Percentiles rank a stretch among this genome's conserved stretches.
phyloP scores from a whole-genome alignment of 2,113 vertebrate species.

The Xenotilapia longispinis region DNA sequence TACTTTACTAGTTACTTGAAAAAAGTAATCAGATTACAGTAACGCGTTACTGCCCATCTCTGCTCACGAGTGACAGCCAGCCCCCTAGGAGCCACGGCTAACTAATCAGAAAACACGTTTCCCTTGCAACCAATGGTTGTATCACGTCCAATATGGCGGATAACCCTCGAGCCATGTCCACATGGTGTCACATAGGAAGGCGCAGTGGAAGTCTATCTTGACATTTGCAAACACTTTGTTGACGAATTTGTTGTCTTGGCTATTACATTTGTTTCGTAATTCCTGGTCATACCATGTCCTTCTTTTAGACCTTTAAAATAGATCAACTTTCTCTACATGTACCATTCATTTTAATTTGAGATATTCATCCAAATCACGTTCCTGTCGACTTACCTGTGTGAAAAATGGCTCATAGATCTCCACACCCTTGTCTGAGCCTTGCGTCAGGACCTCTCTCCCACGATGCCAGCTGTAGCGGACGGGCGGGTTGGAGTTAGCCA shows the following conservation, averaged over 20 bases:
- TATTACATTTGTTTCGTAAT: neutral
- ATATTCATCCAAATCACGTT: neutral
- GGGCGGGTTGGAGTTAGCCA: constrained; percentile 94
- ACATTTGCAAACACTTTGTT: rapidly evolving
- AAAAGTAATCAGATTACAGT: too few species aligned
- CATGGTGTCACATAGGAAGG: neutral
- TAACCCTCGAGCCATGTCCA: neutral
- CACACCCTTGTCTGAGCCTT: constrained; percentile 96
- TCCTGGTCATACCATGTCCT: neutral
- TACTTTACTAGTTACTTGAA: too few species aligned
- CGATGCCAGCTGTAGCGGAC: constrained; percentile 97
- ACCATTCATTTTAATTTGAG: neutral
- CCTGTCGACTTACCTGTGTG: constrained; percentile 83
- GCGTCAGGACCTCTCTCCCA: constrained; percentile 87
- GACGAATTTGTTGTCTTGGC: neutral
- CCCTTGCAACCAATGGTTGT: neutral
- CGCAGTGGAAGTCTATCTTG: neutral
- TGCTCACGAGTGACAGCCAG: neutral
- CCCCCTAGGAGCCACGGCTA: rapidly evolving
- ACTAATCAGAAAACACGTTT: neutral
- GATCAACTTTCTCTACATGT: neutral
- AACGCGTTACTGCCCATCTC: too few species aligned
- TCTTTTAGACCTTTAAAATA: neutral
- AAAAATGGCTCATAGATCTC: constrained; percentile 99
- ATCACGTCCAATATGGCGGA: rapidly evolving